phyloP scores from a whole-genome alignment of 64 coral and sea anemone genomes.

The Hydrozoanthus tunicans region DNA sequence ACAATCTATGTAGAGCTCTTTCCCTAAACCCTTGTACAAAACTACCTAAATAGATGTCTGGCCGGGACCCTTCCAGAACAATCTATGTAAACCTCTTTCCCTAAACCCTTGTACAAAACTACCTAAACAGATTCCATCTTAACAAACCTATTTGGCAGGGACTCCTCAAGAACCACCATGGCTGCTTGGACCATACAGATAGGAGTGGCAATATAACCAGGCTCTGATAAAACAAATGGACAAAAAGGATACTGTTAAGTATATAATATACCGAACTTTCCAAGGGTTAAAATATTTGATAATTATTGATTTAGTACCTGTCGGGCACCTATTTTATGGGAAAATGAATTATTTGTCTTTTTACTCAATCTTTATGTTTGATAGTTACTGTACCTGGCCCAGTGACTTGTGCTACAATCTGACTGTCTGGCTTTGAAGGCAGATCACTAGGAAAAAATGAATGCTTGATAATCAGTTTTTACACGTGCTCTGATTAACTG shows the following conservation, averaged over 20 bases:
- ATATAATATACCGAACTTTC: too few relatives aligned
- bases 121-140: not conserved
- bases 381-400: conserved; percentile 71
- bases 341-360: not conserved
- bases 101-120: not conserved
- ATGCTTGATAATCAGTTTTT: not conserved
- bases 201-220: conserved; percentile 88
- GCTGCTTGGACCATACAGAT: conserved; percentile 98
- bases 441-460: conserved; percentile 34
- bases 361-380: not conserved
- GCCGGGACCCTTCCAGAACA: too few relatives aligned
- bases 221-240: conserved; percentile 51
- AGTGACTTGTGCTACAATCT: conserved; percentile 77
- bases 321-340: not conserved
- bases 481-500: too few relatives aligned
- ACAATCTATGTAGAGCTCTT: not conserved
- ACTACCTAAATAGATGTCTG: not conserved
- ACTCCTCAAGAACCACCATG: conserved; percentile 86
- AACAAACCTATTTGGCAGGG: conserved; percentile 87
- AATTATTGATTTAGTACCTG: too few relatives aligned
- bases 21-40: too few relatives aligned
- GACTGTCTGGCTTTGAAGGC: conserved; percentile 67
- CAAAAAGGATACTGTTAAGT: not conserved
- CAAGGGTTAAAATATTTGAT: too few relatives aligned
- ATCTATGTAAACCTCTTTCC: not conserved